Conservation (phyloP, 2,888 invertebrate genomes). For the Eilema griseolum region DNA sequence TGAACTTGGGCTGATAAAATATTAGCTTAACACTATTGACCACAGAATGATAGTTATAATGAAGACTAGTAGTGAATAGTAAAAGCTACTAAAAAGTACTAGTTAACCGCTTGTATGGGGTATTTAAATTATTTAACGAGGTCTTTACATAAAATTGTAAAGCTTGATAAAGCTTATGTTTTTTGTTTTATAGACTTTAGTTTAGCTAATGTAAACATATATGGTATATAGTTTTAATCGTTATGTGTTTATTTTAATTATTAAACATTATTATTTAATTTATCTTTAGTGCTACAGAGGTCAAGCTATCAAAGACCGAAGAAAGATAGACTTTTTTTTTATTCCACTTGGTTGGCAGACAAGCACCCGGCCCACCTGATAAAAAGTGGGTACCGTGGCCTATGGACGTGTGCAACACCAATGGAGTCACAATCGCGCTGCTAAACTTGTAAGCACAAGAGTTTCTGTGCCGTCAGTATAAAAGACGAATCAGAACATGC, state of each 20-base stretch:
- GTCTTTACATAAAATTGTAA: not conserved
- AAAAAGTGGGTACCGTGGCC: too few relatives aligned
- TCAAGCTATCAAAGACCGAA: not conserved
- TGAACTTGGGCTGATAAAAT: not conserved
- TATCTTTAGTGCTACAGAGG: not conserved
- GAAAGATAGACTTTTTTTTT: too few relatives aligned
- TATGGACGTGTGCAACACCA: too few relatives aligned
- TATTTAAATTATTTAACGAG: not conserved
- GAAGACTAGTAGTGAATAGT: not conserved
- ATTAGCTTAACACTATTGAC: too few relatives aligned
- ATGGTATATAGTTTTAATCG: not conserved
- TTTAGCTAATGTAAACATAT: not conserved
- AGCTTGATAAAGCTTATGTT: not conserved
- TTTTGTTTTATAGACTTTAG: not conserved
- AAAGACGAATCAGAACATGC: too few relatives aligned
- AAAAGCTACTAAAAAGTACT: not conserved
- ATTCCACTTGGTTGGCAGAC: too few relatives aligned
- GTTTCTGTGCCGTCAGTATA: too few relatives aligned
- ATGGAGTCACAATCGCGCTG: too few relatives aligned
- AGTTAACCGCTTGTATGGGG: not conserved
- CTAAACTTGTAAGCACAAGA: too few relatives aligned
- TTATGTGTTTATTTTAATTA: not conserved
- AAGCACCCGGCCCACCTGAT: too few relatives aligned
- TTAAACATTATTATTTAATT: not conserved
- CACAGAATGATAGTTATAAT: too few relatives aligned